Evolutionary conservation across 2,888 invertebrate genomes (phyloP).

Genomic region (Conchocele bisecta): DNA sequence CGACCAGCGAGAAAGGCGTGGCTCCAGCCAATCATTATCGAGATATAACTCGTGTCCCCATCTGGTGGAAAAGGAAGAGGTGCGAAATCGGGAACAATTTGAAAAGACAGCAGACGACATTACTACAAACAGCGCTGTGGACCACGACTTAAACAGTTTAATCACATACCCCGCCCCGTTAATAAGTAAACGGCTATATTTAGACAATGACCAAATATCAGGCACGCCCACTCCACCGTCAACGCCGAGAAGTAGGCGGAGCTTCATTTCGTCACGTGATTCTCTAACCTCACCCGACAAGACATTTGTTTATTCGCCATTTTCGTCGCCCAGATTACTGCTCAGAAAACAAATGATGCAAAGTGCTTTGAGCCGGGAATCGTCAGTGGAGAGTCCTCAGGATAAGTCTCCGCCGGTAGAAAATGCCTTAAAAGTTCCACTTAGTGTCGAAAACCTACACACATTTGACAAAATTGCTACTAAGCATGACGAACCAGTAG

Average conservation of each 20-base stretch:
- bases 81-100: constrained; percentile 34
- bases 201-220: constrained; percentile 58
- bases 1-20: constrained; percentile 50
- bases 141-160: constrained; percentile 34
- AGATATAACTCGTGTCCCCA: constrained; percentile 63
- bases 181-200: constrained; percentile 16
- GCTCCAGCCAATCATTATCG: constrained; percentile 62
- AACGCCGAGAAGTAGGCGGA: constrained; percentile 69
- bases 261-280: constrained; percentile 60
- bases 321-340: constrained; percentile 59
- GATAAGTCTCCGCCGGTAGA: constrained; percentile 11
- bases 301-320: constrained; percentile 51
- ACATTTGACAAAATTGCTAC: constrained; percentile 31
- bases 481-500: constrained; percentile 8
- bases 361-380: constrained; percentile 58
- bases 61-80: constrained; percentile 46
- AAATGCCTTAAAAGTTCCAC: constrained; percentile 22
- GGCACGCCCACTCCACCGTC: constrained; percentile 73
- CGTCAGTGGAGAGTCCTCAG: constrained; percentile 53
- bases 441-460: constrained; percentile 45
- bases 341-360: constrained; percentile 46
- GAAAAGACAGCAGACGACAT: constrained; percentile 61
- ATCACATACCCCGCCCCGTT: constrained; percentile 43
- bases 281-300: constrained; percentile 50
- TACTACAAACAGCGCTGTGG: constrained; percentile 33